These are phyloP conservation scores for Nesidiocoris tenuis DNA, from an alignment of 2,888 invertebrate species.

Conservation along the genomic window DNA sequence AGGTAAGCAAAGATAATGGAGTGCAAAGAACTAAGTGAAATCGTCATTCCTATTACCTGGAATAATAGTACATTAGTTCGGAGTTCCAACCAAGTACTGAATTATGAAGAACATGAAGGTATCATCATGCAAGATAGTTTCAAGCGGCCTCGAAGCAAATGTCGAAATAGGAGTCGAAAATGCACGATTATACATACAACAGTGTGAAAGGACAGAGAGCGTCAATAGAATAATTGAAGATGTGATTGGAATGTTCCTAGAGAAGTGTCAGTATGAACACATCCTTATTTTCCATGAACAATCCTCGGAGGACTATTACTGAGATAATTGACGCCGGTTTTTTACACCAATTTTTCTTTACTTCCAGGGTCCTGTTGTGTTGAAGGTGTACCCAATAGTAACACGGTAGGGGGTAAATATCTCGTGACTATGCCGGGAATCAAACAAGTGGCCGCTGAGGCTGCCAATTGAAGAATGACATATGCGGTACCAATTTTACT, in stretches of 20 bases:
- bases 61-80: neutral
- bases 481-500: too few relatives aligned
- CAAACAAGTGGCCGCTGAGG: too few relatives aligned
- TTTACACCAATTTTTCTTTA: too few relatives aligned
- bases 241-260: constrained; percentile 12
- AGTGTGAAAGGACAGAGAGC: constrained; percentile 25
- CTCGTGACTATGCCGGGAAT: too few relatives aligned
- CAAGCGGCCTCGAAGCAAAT: constrained; percentile 32
- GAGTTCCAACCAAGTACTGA: neutral
- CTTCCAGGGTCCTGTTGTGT: too few relatives aligned
- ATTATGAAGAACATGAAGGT: neutral
- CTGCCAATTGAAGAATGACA: too few relatives aligned
- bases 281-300: constrained; percentile 36
- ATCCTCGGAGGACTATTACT: neutral
- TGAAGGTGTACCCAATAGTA: too few relatives aligned
- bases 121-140: constrained; percentile 29
- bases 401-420: too few relatives aligned
- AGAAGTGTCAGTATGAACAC: constrained; percentile 26
- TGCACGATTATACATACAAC: constrained; percentile 29
- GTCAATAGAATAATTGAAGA: constrained; percentile 14
- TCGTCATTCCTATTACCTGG: neutral
- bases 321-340: too few relatives aligned
- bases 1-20: neutral
- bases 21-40: neutral
- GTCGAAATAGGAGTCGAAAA: constrained; percentile 28